phyloP scores from a whole-genome alignment of 2,888 invertebrate species.

The Heteropelma amictum region DNA sequence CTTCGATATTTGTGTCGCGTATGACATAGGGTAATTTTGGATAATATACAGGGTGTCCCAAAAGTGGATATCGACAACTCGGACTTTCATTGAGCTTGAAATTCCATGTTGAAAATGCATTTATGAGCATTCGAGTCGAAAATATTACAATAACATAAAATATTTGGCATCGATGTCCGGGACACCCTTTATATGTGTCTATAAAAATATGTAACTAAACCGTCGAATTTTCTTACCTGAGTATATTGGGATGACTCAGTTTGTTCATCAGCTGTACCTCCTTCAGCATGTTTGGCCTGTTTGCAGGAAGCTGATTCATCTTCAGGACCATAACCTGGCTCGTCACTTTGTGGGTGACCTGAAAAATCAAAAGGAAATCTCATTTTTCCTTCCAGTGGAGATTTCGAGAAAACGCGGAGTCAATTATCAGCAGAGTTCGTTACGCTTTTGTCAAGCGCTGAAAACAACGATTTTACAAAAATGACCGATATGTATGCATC shows the following conservation, averaged over 20 bases:
- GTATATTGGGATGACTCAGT: constrained; percentile 95
- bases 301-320: constrained; percentile 95
- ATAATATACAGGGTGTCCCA: too few species aligned
- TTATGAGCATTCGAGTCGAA: too few species aligned
- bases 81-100: too few species aligned
- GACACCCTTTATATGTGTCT: neutral
- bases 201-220: neutral
- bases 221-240: constrained; percentile 82
- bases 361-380: constrained; percentile 73
- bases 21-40: too few species aligned
- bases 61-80: too few species aligned
- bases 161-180: too few species aligned
- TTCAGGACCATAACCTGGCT: constrained; percentile 98
- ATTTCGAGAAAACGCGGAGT: neutral
- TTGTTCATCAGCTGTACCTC: constrained; percentile 98
- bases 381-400: neutral
- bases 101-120: too few species aligned
- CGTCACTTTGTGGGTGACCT: constrained; percentile 96
- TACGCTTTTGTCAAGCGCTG: constrained; percentile 17
- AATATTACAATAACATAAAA: too few species aligned
- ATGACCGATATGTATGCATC: too few species aligned
- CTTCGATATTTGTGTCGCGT: too few species aligned
- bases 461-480: neutral
- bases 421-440: constrained; percentile 30
- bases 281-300: constrained; percentile 96